Evolutionary conservation across 23 tunicate genomes (phyloP).

Genomic region (Trididemnum nubilum): DNA sequence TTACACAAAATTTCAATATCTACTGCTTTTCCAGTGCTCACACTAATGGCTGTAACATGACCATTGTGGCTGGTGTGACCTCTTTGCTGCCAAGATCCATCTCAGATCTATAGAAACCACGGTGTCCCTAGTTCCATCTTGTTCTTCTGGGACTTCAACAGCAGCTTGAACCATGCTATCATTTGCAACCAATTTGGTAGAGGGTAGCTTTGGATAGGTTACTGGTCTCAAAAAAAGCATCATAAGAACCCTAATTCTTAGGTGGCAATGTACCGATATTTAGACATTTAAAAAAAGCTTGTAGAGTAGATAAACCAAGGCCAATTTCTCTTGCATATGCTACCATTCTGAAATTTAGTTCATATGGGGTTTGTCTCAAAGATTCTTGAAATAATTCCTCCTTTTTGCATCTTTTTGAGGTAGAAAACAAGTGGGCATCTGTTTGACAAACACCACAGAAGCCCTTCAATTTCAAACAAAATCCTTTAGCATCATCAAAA

Average conservation of each 20-base stretch:
- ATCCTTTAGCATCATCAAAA: constrained; percentile 1
- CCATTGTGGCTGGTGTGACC: constrained; percentile 16
- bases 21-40: not conserved
- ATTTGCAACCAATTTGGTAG: not conserved
- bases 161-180: constrained; percentile 20
- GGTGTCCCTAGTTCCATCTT: constrained; percentile 17
- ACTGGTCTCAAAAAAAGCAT: no score
- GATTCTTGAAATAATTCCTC: not conserved
- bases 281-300: not conserved
- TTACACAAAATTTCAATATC: not conserved
- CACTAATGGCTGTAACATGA: not conserved
- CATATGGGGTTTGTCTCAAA: constrained; percentile 7
- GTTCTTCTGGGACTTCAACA: constrained; percentile 5
- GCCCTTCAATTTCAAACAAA: not conserved
- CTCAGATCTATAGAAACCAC: not conserved
- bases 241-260: not conserved
- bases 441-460: not conserved
- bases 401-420: not conserved
- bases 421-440: not conserved
- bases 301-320: not conserved
- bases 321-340: constrained; percentile 15
- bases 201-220: not conserved
- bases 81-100: constrained; percentile 22
- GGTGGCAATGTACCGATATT: constrained; percentile 8
- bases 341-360: not conserved